phyloP scores from a whole-genome alignment of 1,140 invertebrate species.

The Philaenus spumarius region DNA sequence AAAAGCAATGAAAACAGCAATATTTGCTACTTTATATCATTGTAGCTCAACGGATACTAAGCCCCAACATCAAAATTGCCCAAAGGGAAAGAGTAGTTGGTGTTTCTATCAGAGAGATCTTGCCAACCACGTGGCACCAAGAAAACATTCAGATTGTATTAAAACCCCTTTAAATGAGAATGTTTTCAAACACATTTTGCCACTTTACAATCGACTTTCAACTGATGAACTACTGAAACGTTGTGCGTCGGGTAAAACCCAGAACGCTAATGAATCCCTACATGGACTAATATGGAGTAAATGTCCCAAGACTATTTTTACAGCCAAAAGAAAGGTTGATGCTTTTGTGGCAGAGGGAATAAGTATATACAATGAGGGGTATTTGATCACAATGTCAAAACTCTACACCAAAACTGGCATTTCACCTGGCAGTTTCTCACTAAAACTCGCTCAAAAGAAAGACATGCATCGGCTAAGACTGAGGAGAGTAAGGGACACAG shows the following conservation, averaged over 20 bases:
- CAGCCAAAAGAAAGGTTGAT: too few relatives aligned
- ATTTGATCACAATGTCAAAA: too few relatives aligned
- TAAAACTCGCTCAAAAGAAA: not conserved
- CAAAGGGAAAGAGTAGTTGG: conserved; percentile 18
- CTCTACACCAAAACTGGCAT: too few relatives aligned
- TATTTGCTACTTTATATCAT: conserved; percentile 20
- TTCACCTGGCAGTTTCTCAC: not conserved
- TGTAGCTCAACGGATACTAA: conserved; percentile 23
- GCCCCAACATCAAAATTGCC: conserved; percentile 21
- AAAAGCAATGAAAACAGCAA: conserved; percentile 17
- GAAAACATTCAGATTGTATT: not conserved
- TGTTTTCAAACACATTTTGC: not conserved
- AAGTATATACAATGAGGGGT: not conserved
- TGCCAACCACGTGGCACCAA: not conserved
- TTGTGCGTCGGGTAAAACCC: not conserved
- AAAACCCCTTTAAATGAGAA: not conserved
- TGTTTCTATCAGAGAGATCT: conserved; percentile 17
- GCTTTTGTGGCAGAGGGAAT: not conserved
- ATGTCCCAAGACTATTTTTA: too few relatives aligned
- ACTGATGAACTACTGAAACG: too few relatives aligned
- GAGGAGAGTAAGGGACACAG: too few relatives aligned
- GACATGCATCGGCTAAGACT: too few relatives aligned
- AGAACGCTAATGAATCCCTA: too few relatives aligned
- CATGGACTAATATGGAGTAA: too few relatives aligned
- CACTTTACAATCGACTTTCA: not conserved